phyloP scores from a whole-genome alignment of 2,113 vertebrate species.

The Gopherus flavomarginatus region DNA sequence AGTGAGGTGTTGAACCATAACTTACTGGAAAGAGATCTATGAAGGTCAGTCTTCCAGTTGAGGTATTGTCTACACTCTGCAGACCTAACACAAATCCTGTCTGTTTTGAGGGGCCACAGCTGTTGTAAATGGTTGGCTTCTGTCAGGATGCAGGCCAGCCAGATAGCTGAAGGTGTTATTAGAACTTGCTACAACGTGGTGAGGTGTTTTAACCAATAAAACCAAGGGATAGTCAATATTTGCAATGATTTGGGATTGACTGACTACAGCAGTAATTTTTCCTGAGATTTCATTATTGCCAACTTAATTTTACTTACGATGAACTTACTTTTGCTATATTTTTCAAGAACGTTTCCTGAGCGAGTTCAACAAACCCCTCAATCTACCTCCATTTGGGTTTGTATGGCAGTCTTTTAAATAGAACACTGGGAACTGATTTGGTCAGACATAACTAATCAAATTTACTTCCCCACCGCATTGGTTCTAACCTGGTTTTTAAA shows the following conservation, averaged over 20 bases:
- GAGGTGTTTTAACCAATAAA: not conserved
- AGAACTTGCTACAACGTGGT: not conserved
- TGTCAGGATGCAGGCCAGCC: not conserved
- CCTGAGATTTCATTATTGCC: too few relatives aligned
- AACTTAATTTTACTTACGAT: accelerated
- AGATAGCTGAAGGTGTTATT: accelerated
- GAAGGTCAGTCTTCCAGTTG: not conserved
- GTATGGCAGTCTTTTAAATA: not conserved
- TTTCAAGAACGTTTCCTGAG: accelerated
- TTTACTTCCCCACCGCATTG: not conserved
- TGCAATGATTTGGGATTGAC: not conserved
- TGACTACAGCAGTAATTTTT: not conserved
- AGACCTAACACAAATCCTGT: not conserved
- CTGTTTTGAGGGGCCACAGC: not conserved
- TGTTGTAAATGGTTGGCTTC: not conserved
- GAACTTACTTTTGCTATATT: not conserved
- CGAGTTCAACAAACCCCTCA: not conserved
- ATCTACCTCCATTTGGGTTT: not conserved
- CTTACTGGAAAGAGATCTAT: accelerated
- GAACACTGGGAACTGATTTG: not conserved
- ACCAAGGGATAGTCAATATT: not conserved
- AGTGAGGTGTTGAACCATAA: accelerated
- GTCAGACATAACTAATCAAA: not conserved
- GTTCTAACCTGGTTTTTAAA: not conserved
- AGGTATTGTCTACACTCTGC: not conserved